Evolutionary conservation across 2,888 invertebrate genomes (phyloP).

Genomic region (Calliphora vomitoria): DNA sequence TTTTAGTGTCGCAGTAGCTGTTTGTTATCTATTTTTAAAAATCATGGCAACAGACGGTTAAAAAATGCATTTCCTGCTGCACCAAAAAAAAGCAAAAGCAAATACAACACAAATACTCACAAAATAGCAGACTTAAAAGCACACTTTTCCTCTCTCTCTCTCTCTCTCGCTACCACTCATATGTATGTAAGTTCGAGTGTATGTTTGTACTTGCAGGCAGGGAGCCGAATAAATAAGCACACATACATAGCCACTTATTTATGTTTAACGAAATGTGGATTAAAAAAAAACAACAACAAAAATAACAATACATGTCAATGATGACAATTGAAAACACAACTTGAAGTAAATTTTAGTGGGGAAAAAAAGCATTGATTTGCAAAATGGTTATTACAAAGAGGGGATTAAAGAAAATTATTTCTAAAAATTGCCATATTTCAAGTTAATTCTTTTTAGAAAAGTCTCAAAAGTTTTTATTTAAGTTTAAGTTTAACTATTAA

Average conservation of each 20-base stretch:
- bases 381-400: too few species aligned
- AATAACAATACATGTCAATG: constrained; percentile 2
- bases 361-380: too few species aligned
- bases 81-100: background rate
- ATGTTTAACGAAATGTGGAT: constrained; percentile 21
- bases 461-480: too few species aligned
- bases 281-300: background rate
- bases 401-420: too few species aligned
- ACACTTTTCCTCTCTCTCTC: background rate
- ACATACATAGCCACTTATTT: background rate
- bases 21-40: constrained; percentile 63
- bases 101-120: background rate
- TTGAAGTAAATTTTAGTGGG: too few species aligned
- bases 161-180: too few species aligned
- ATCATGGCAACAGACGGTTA: constrained; percentile 62
- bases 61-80: constrained; percentile 66
- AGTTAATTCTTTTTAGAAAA: too few species aligned
- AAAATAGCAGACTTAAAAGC: background rate
- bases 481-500: too few species aligned
- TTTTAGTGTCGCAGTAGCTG: constrained; percentile 6
- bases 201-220: too few species aligned
- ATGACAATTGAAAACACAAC: constrained; percentile 33
- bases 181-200: too few species aligned
- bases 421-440: too few species aligned
- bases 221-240: background rate